Percentiles rank a stretch among this genome's conserved stretches.
These are phyloP conservation scores for Salarias fasciatus DNA, from an alignment of 2,797 vertebrate genomes.

Conservation along the genomic window DNA sequence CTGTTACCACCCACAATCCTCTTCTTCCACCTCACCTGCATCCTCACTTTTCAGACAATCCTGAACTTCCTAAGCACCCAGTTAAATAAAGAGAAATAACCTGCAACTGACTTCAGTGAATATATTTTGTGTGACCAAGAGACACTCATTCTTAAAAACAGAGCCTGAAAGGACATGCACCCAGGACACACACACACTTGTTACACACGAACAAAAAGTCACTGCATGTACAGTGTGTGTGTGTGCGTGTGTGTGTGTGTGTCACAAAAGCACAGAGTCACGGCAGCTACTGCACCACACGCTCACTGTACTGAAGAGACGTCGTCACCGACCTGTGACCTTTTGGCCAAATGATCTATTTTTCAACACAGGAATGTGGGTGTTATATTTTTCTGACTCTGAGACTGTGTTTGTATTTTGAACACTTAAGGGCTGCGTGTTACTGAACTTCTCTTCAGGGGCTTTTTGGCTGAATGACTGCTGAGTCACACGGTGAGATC, in stretches of 20 bases:
- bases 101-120: background rate
- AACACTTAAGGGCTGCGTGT: conserved; percentile 80
- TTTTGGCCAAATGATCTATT: conserved; percentile 78
- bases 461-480: conserved; percentile 67
- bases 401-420: conserved; percentile 64
- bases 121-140: background rate
- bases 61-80: conserved; percentile 9
- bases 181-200: conserved; percentile 21
- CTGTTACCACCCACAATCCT: conserved; percentile 20
- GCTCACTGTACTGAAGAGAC: conserved; percentile 42
- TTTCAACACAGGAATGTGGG: conserved; percentile 76
- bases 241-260: conserved; percentile 17
- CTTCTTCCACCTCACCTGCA: conserved; percentile 18
- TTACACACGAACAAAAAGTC: conserved; percentile 33
- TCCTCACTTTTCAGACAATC: conserved; percentile 55
- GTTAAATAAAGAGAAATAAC: background rate
- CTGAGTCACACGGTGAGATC: conserved; percentile 55
- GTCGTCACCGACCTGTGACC: conserved; percentile 48
- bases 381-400: conserved; percentile 74
- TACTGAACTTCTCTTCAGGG: conserved; percentile 71
- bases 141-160: conserved; percentile 4
- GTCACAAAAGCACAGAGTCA: conserved; percentile 44
- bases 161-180: background rate
- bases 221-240: conserved; percentile 48
- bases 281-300: conserved; percentile 61